Conservation (phyloP, 2,113 vertebrate species). For the Dissostichus mawsoni region DNA sequence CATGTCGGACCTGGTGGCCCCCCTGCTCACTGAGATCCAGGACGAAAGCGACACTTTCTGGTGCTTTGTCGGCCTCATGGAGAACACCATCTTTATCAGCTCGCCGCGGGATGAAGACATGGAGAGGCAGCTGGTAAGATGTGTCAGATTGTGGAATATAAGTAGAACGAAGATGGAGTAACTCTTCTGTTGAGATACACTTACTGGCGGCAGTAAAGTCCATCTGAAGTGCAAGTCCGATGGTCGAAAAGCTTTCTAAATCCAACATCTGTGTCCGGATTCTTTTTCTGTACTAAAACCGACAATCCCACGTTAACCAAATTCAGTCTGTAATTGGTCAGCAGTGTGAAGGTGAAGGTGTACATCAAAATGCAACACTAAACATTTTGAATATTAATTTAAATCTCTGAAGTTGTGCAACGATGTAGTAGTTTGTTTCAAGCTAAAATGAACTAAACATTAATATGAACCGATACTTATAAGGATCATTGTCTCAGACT, state of each 20-base stretch:
- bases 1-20: constrained; percentile 98
- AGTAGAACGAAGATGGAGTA: background rate
- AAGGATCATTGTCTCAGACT: too few relatives aligned
- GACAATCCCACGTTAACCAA: background rate
- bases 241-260: background rate
- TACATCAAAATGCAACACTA: too few relatives aligned
- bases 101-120: constrained; percentile 96
- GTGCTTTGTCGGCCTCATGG: constrained; percentile 99
- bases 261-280: background rate
- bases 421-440: too few relatives aligned
- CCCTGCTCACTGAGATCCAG: constrained; percentile 93
- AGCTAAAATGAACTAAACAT: too few relatives aligned
- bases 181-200: background rate
- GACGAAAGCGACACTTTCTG: constrained; percentile 98
- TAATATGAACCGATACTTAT: too few relatives aligned
- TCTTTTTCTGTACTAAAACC: too few relatives aligned
- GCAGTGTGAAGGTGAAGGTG: too few relatives aligned
- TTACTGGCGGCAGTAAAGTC: background rate
- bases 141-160: background rate
- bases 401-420: too few relatives aligned
- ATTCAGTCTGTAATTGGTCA: background rate
- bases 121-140: constrained; percentile 96
- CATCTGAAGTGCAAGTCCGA: background rate
- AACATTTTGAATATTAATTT: too few relatives aligned
- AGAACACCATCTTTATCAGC: constrained; percentile 98